Evolutionary conservation across 2,797 vertebrate genomes (phyloP), one percentile per base, ranked within the genome.

Genomic region (Huso huso): DNA sequence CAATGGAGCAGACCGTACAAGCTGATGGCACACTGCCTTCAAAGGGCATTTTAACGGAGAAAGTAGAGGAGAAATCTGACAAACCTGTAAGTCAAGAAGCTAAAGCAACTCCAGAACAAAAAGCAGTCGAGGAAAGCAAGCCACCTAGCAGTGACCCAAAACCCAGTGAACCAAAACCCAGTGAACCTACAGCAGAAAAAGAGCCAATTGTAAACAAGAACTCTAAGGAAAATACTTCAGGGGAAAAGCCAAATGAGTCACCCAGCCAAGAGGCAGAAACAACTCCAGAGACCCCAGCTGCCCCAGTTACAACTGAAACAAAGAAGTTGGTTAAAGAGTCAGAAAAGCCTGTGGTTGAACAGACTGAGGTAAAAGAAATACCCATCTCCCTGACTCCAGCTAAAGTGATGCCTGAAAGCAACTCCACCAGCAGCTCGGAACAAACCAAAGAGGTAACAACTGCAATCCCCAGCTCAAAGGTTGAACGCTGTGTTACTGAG

Each of bases 41-140:
- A 0, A 37, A 37, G 37, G 37, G 37, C 37, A 37, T 37, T 37
- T 37, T 37, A 37, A 37, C 37, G 6, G 59, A 57, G 60, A 48
- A 70, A 18, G 49, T 50, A 2, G 13, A 78, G 71, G 67, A 74
- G 12, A 65, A 76, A 7, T 73, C 75, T 1, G 76, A 66, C 49
- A 71, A 67, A 51, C 48, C 68, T 7, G 1, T 58, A 11, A 58
- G 15, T 13, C 55, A 58, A n/a, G 10, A 58, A n/a, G 55, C 55
- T n/a, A 11, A 58, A n/a, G 55, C 12, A 58, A 58, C 11, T 13
- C 3, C 55, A 58, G n/a, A 58, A n/a, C 11, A 11, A 58, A 58
- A 58, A 11, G 55, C 10, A 11, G 15, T 58, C 6, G 12, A 58
- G 6, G 12, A n/a, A 12, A 73, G 63, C 48, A 71, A 80, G 68